Percentiles rank a stretch among this genome's conserved stretches.
Conservation (phyloP, 1,140 invertebrate genomes). For the Heliothis virescens region DNA sequence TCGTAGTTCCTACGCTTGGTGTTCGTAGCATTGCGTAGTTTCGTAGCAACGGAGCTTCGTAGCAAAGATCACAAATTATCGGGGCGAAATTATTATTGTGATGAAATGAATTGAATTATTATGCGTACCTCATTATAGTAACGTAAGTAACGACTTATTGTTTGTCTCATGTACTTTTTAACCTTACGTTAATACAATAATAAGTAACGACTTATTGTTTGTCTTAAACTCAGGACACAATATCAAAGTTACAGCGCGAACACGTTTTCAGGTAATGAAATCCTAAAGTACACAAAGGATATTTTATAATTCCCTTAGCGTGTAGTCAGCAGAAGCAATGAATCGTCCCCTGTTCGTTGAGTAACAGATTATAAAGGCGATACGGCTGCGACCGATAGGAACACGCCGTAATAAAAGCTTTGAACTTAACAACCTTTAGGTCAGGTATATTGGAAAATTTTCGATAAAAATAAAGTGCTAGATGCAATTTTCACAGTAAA, state of each 20-base stretch:
- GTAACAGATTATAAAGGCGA: conserved; percentile 53
- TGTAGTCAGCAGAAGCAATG: conserved; percentile 47
- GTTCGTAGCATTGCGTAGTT: conserved; percentile 4
- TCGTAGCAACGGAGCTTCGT: background rate
- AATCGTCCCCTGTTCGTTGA: conserved; percentile 41
- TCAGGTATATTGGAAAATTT: conserved; percentile 39
- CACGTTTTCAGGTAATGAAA: background rate
- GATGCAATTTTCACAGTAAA: conserved; percentile 29
- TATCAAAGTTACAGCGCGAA: background rate
- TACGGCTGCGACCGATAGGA: conserved; percentile 48
- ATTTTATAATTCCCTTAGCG: conserved; percentile 37
- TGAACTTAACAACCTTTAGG: conserved; percentile 18
- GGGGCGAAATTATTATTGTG: no score
- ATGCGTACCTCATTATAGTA: background rate
- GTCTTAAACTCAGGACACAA: no score
- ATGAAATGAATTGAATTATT: no score
- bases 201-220: no score
- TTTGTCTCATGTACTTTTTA: no score
- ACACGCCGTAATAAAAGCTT: conserved; percentile 49
- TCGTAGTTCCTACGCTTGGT: background rate
- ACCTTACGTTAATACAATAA: no score
- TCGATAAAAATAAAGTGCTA: conserved; percentile 23
- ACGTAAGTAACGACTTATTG: no score
- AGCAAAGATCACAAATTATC: background rate
- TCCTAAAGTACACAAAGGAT: conserved; percentile 32